Conservation (phyloP, 2,888 invertebrate species). For the Eristalis intricaria region DNA sequence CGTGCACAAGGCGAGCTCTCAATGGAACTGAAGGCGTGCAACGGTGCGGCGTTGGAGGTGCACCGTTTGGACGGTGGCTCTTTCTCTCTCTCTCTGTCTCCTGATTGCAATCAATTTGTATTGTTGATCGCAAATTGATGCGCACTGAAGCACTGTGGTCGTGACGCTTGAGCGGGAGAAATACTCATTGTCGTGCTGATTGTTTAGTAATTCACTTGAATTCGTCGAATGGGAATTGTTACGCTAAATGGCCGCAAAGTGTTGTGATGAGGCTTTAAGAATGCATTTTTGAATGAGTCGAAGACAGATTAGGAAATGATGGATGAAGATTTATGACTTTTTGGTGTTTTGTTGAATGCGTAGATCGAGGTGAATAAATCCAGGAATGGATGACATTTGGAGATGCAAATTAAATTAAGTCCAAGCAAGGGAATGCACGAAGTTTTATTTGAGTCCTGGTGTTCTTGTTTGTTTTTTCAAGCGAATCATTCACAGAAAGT, state of each 20-base stretch:
- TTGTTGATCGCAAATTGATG: constrained; percentile 70
- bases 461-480: too few relatives aligned
- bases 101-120: constrained; percentile 63
- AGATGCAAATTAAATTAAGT: too few relatives aligned
- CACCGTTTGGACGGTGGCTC: constrained; percentile 22
- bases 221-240: constrained; percentile 48
- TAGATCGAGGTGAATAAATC: too few relatives aligned
- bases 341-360: background rate
- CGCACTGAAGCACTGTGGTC: constrained; percentile 28
- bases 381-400: too few relatives aligned
- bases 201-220: constrained; percentile 63
- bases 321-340: background rate
- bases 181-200: constrained; percentile 32
- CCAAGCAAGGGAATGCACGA: too few relatives aligned
- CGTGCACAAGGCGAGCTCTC: constrained; percentile 13
- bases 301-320: background rate
- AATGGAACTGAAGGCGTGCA: constrained; percentile 1
- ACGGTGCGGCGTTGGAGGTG: constrained; percentile 39
- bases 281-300: background rate
- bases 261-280: background rate
- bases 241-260: constrained; percentile 27
- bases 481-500: too few relatives aligned
- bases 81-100: constrained; percentile 8
- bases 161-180: constrained; percentile 39
- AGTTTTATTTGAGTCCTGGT: too few relatives aligned